Percentiles rank a stretch among this genome's conserved stretches.
These are phyloP conservation scores for Erpetoichthys calabaricus DNA, from an alignment of 2,797 vertebrate genomes.

Conservation along the genomic window DNA sequence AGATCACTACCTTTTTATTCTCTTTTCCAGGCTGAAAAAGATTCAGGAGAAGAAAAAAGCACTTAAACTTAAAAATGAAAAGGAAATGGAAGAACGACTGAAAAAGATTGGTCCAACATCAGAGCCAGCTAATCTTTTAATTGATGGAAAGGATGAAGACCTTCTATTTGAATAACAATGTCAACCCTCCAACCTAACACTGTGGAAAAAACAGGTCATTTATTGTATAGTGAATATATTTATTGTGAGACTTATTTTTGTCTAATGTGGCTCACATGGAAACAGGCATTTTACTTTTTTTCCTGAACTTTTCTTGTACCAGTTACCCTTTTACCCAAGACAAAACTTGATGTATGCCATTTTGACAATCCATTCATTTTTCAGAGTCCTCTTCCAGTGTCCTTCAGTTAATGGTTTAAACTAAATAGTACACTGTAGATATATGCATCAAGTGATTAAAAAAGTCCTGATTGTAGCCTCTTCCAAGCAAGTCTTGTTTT, in stretches of 20 bases:
- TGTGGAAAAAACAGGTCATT: neutral
- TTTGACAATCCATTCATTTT: no score
- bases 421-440: no score
- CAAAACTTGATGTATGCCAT: no score
- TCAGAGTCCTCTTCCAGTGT: no score
- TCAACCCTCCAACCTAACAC: conserved; percentile 3
- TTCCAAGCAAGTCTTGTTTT: no score
- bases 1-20: neutral
- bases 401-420: no score
- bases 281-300: no score
- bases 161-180: conserved; percentile 76
- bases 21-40: conserved; percentile 76
- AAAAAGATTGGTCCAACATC: conserved; percentile 54
- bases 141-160: conserved; percentile 83
- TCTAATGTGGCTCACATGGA: no score
- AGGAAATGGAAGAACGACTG: conserved; percentile 58
- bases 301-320: no score
- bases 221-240: conserved; percentile 30
- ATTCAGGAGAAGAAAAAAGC: conserved; percentile 98
- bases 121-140: conserved; percentile 80
- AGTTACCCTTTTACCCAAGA: no score
- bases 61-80: conserved; percentile 71
- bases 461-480: no score
- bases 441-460: no score
- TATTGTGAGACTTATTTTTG: conserved; percentile 41